Base-by-base conservation (phyloP, 2,797 vertebrate species). In the Eulemur coronatus region DNA sequence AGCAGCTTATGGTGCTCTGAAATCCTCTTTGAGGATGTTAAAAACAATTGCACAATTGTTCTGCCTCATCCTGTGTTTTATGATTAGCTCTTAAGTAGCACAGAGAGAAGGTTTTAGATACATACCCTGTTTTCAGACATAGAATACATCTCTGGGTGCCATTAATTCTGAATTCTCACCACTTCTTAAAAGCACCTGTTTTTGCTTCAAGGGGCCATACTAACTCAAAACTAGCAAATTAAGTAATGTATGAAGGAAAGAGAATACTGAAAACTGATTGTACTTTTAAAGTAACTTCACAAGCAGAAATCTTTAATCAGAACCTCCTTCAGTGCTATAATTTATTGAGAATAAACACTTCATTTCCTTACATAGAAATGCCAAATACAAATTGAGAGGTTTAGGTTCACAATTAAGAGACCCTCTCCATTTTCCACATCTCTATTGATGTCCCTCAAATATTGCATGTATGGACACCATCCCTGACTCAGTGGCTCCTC, bases 11-110 rank as follows among this genome's bases (percentile, higher is more conserved):
- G 59, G 97, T 97, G 52, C 22, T 0, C 46, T 46, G 84, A 97
- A 98, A 97, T 90, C 80, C 70, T 98, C 92, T 96, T 91, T 91
- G 90, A 98, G 97, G 92, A 84, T 70, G 14, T 67, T 97, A 65
- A 96, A 97, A 98, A 96, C 89, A 95, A 96, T 97, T 46, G 8
- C 24, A 38, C 89, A 89, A 86, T 96, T n/a, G 9, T 33, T 35
- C 63, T 85, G 61, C 48, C 89, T 97, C 69, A 81, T 84, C 48
- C 87, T 92, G 41, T 80, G 84, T 38, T 97, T 92, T 92, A 86
- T 86, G 67, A 98, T 94, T 78, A 4, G 0, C 14, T 43, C 35
- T 26, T 85, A 73, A 88, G 86, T 59, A 95, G 89, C 20, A 48
- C 38, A 89, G 14, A 87, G 48, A 89, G 48, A 70, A 96, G 18